These are phyloP conservation scores for Alligator mississippiensis DNA, from an alignment of 2,113 vertebrate genomes.

Conservation along the genomic window DNA sequence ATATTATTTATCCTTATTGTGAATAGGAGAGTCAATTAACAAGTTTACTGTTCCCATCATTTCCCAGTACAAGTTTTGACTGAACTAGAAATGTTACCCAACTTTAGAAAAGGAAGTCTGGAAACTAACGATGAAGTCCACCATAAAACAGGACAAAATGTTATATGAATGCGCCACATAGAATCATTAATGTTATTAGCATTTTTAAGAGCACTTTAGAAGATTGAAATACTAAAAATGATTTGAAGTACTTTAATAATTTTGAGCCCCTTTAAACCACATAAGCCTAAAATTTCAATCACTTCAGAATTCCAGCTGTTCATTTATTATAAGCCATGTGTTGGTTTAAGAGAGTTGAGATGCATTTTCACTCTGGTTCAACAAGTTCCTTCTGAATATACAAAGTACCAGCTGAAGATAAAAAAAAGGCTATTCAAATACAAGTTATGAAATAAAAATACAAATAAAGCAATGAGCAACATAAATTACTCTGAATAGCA, in stretches of 20 bases:
- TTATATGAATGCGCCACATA: neutral
- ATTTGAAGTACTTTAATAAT: constrained; percentile 33
- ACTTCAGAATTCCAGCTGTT: constrained; percentile 32
- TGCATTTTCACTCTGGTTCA: neutral
- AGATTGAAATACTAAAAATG: constrained; percentile 33
- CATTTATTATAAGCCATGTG: constrained; percentile 2
- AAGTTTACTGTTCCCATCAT: neutral
- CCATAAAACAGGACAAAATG: constrained; percentile 11
- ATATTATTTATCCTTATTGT: neutral
- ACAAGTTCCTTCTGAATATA: neutral
- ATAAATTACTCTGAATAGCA: neutral
- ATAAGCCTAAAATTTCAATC: constrained; percentile 26
- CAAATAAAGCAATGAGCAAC: neutral
- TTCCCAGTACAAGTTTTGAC: neutral
- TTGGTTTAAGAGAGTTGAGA: neutral
- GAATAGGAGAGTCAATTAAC: neutral
- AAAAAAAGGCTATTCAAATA: neutral
- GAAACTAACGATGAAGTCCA: neutral
- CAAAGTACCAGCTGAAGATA: neutral
- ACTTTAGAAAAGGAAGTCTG: neutral
- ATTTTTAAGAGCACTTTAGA: constrained; percentile 35
- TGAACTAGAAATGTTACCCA: neutral
- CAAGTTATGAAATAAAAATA: neutral
- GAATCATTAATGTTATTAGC: neutral
- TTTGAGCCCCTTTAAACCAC: neutral